These are phyloP conservation scores for Myopa tessellatipennis DNA, from an alignment of 2,888 invertebrate genomes.

Conservation along the genomic window DNA sequence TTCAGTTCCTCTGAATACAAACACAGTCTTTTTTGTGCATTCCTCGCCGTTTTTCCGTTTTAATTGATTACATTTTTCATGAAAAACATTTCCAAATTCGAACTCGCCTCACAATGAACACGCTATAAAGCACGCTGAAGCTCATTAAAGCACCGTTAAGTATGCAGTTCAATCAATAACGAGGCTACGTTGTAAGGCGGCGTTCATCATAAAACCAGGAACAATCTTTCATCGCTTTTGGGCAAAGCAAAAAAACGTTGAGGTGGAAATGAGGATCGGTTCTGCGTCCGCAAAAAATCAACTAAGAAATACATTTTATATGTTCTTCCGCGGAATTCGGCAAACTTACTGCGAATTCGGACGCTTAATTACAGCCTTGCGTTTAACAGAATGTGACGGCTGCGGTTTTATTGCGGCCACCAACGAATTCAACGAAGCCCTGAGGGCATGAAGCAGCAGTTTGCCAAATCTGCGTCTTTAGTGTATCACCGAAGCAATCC, in stretches of 20 bases:
- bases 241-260: neutral
- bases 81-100: neutral
- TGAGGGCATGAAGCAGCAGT: neutral
- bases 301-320: neutral
- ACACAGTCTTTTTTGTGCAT: slow-evolving; percentile 11
- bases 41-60: neutral
- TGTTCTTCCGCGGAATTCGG: neutral
- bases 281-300: neutral
- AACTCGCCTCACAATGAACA: neutral
- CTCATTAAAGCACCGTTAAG: slow-evolving; percentile 29
- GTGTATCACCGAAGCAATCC: neutral
- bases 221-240: neutral
- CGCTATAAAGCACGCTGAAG: neutral
- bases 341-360: neutral
- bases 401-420: neutral
- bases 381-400: neutral
- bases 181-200: neutral
- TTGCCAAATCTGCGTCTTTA: neutral
- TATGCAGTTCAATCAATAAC: neutral
- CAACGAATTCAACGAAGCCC: neutral
- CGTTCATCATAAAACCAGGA: neutral
- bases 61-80: slow-evolving; percentile 20
- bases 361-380: neutral
- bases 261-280: neutral
- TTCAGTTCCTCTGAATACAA: slow-evolving; percentile 15